These are phyloP conservation scores for Dryomyza anilis DNA, from an alignment of 2,888 invertebrate species.

Conservation along the genomic window DNA sequence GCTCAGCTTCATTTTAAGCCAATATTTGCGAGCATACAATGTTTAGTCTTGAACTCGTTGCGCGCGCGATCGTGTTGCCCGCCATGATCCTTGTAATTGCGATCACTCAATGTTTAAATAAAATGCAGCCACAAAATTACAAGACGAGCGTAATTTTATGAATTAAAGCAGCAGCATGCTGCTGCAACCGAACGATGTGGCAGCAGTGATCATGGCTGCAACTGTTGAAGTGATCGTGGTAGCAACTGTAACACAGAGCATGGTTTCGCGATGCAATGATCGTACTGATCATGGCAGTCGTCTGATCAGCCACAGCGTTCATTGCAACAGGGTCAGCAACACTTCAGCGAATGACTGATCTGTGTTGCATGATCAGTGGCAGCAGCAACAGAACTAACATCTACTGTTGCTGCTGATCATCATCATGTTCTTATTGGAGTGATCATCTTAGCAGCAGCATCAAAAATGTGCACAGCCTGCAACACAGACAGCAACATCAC, in stretches of 20 bases:
- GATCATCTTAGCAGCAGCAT: not conserved
- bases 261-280: not conserved
- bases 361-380: not conserved
- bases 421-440: not conserved
- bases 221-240: no score
- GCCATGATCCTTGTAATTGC: constrained; percentile 14
- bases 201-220: constrained; percentile 2
- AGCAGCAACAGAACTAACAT: not conserved
- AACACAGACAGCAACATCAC: constrained; percentile 45
- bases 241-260: constrained; percentile 39
- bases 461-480: not conserved
- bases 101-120: constrained; percentile 38
- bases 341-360: constrained; percentile 6
- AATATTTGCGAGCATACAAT: not conserved
- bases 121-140: constrained; percentile 53
- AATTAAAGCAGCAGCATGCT: constrained; percentile 46
- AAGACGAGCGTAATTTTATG: constrained; percentile 50
- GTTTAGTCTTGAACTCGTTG: not conserved
- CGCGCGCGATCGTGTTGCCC: not conserved
- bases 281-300: not conserved
- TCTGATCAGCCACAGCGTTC: not conserved
- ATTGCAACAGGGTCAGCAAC: constrained; percentile 7
- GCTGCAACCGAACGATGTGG: no score
- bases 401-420: not conserved
- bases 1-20: not conserved